phyloP scores from a whole-genome alignment of 1,140 invertebrate genomes.

The Octopus sinensis region DNA sequence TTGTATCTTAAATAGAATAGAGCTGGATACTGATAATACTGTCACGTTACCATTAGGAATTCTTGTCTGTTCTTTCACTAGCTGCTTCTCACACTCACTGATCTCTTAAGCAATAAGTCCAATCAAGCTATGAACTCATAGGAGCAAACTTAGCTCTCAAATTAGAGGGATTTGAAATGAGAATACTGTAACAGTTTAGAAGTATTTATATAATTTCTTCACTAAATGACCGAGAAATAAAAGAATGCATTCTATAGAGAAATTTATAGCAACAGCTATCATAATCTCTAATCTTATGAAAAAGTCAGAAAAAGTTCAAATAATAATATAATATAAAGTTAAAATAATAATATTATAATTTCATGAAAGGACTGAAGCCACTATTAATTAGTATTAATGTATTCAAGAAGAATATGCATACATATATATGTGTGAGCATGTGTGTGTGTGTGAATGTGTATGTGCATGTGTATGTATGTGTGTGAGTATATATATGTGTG shows the following conservation, averaged over 20 bases:
- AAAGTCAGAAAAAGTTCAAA: background rate
- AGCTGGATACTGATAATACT: background rate
- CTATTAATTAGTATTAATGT: too few relatives aligned
- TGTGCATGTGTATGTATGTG: too few relatives aligned
- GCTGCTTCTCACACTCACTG: too few relatives aligned
- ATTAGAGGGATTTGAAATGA: background rate
- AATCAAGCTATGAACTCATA: background rate
- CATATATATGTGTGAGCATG: too few relatives aligned
- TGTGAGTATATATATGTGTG: too few relatives aligned
- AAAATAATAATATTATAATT: too few relatives aligned
- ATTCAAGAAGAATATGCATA: too few relatives aligned
- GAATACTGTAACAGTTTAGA: background rate
- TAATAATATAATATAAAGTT: too few relatives aligned
- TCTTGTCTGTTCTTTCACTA: too few relatives aligned
- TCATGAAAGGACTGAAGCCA: too few relatives aligned
- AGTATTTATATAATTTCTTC: background rate
- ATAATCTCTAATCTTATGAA: background rate
- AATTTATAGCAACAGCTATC: background rate
- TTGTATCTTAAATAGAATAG: background rate
- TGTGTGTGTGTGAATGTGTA: too few relatives aligned
- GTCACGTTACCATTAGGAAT: background rate
- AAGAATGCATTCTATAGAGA: conserved; percentile 1
- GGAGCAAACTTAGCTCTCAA: background rate
- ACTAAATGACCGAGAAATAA: background rate
- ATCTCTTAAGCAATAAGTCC: background rate